Base-by-base conservation (phyloP, 2,797 vertebrate genomes). In the Mastacembelus armatus region DNA sequence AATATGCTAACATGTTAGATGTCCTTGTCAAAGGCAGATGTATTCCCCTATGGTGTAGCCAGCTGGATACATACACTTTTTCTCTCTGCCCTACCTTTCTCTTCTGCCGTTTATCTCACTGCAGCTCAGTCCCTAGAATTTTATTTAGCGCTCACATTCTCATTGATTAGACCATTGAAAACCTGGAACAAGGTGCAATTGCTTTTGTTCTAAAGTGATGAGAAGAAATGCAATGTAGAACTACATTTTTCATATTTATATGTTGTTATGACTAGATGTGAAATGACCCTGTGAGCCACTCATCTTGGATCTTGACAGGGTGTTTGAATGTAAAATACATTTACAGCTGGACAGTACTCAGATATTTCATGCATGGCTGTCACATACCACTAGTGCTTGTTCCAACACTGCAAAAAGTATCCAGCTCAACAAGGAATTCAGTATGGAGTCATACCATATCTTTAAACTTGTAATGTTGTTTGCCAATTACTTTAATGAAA, bases 321-420 rank as follows among this genome's bases (percentile, higher is more conserved):
- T 71, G 61, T 75, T 83, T 83, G 80, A 86, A 85, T 78, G 77
- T 58, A 69, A 77, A 87, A 82, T 80, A 56, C 68, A 84, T 89
- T 74, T 82, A 70, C 68, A 71, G 77, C 73, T 56, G 65, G 72
- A 66, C 74, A 59, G 66, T 55, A 42, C 65, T 85, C 71, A 73
- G 64, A 80, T 85, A 52, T 70, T 86, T 90, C 78, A 77, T 80
- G 77, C 74, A 24, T 61, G 78, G 77, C 81, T 85, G 89, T 71
- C 51, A 90, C 76, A 90, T 90, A 63, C 81, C 89, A 84, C 66
- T 26, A 56, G 54, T 52, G 32, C 66, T 81, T 75, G 60, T 81
- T 88, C 77, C 67, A 77, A 65, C 66, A 16, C 62, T 75, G 74
- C 44, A 84, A 64, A 73, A 81, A 66, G 48, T 75, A 52, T 77